phyloP scores from a whole-genome alignment of 2,797 vertebrate genomes.

The Eutrigla gurnardus region DNA sequence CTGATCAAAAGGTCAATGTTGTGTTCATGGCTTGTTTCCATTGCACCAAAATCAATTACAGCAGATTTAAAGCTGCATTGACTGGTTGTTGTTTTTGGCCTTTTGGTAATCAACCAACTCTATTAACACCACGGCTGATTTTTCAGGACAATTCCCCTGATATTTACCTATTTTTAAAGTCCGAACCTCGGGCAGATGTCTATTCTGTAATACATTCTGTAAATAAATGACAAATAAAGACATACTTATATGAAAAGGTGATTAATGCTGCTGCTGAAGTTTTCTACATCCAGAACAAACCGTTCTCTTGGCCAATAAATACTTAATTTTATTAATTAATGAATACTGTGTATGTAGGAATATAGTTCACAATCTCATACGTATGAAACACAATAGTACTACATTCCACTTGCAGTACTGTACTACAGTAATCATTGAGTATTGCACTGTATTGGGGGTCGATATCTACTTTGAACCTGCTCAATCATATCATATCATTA shows the following conservation, averaged over 20 bases:
- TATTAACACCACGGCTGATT: neutral
- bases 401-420: too few species aligned
- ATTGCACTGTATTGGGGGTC: too few species aligned
- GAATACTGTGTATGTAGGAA: too few species aligned
- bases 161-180: neutral
- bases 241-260: neutral
- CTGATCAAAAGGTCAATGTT: neutral
- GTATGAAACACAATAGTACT: too few species aligned
- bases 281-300: too few species aligned
- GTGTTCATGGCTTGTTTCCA: neutral
- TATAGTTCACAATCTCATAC: too few species aligned
- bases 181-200: neutral
- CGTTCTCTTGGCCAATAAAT: too few species aligned
- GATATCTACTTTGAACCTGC: too few species aligned
- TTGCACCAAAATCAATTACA: neutral
- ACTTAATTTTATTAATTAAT: too few species aligned
- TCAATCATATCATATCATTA: too few species aligned
- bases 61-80: neutral
- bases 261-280: too few species aligned
- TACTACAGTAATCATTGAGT: too few species aligned
- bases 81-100: neutral
- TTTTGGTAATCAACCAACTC: neutral
- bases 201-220: neutral
- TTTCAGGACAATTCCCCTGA: neutral
- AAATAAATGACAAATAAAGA: conserved; percentile 20